A percentile compares a stretch with the other conserved stretches of the same genome.
Conservation (phyloP, 2,888 invertebrate genomes). For the Proisotoma minuta region DNA sequence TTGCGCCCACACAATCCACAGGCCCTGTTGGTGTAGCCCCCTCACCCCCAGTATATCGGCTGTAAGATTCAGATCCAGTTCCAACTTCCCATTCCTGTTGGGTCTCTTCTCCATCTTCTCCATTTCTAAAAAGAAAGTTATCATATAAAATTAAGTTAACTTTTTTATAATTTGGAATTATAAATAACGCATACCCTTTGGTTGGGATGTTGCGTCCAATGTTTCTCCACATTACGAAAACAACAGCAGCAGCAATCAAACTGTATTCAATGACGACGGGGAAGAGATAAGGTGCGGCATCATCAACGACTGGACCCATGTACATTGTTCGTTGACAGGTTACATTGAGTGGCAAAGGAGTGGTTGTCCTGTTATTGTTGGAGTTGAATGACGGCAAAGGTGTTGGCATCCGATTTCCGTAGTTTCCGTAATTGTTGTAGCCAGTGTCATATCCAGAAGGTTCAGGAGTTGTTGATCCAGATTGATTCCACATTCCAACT, state of each 20-base stretch:
- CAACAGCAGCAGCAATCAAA: constrained; percentile 87
- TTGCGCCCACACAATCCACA: constrained; percentile 91
- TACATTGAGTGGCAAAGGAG: constrained; percentile 45
- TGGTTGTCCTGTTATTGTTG: constrained; percentile 26
- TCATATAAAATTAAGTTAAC: too few relatives aligned
- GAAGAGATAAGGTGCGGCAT: constrained; percentile 89
- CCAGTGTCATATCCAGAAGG: constrained; percentile 19
- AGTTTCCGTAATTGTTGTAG: constrained; percentile 24
- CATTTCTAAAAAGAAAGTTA: neutral
- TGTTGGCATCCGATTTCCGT: constrained; percentile 22
- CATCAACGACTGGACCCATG: constrained; percentile 87
- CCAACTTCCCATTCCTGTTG: constrained; percentile 48
- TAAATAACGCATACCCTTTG: constrained; percentile 65
- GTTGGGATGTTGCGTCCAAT: constrained; percentile 63
- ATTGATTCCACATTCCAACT: constrained; percentile 40
- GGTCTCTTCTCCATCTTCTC: constrained; percentile 47
- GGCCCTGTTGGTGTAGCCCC: constrained; percentile 54
- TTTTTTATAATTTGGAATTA: too few relatives aligned
- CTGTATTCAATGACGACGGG: constrained; percentile 96
- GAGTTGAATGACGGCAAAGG: constrained; percentile 23
- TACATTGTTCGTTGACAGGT: constrained; percentile 71
- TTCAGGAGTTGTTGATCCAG: constrained; percentile 34
- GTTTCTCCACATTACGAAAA: constrained; percentile 95
- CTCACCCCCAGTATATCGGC: constrained; percentile 46
- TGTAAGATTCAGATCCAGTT: constrained; percentile 46